Evolutionary conservation across 2,888 invertebrate genomes (phyloP).

Genomic region (Agrochola circellaris): DNA sequence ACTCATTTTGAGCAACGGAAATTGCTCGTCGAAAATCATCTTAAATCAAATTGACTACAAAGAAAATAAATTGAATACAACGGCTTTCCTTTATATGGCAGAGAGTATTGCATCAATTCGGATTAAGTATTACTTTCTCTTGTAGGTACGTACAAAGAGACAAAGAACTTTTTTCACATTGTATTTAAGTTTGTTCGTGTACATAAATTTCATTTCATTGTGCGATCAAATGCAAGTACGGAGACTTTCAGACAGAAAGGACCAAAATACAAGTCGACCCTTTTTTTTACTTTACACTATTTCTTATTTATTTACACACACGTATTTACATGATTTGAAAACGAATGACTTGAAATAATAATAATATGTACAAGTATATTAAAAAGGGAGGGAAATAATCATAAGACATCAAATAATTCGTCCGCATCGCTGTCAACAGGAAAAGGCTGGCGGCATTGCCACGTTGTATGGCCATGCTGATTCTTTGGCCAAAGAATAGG

Average conservation of each 20-base stretch:
- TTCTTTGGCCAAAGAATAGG: too few species aligned
- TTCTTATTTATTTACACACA: too few species aligned
- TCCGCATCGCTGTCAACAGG: too few species aligned
- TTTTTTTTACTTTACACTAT: too few species aligned
- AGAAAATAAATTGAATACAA: slow-evolving; percentile 3
- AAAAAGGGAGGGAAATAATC: too few species aligned
- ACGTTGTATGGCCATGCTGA: too few species aligned
- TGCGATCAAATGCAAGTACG: background rate
- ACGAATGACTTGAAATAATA: too few species aligned
- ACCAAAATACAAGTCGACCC: background rate
- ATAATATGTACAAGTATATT: too few species aligned
- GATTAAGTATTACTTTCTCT: slow-evolving; percentile 21
- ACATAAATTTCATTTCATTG: slow-evolving; percentile 1
- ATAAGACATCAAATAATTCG: too few species aligned
- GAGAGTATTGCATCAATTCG: slow-evolving; percentile 1
- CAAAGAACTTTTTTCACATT: background rate
- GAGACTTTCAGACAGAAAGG: background rate
- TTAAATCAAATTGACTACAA: slow-evolving; percentile 10
- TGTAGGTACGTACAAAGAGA: background rate
- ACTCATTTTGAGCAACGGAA: background rate
- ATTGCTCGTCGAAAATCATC: background rate
- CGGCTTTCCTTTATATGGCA: background rate
- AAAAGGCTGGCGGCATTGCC: too few species aligned
- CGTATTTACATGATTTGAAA: too few species aligned
- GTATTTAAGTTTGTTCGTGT: background rate